Evolutionary conservation across 2,797 vertebrate species (phyloP).

Genomic region (Malacoraja senta): DNA sequence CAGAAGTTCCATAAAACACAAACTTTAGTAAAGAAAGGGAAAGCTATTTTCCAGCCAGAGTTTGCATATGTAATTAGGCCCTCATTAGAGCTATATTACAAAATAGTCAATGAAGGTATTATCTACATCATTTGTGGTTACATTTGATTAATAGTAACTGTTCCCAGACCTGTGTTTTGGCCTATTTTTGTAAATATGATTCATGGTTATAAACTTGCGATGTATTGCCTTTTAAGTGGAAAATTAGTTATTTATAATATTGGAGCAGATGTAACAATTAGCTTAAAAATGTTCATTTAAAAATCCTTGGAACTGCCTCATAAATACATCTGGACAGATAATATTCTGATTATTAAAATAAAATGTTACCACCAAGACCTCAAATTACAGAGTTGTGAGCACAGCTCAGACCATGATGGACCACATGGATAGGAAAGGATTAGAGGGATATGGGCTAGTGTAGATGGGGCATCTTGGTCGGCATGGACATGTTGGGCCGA

Average conservation of each 20-base stretch:
- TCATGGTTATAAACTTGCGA: not conserved
- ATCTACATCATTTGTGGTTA: not conserved
- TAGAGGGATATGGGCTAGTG: too few species aligned
- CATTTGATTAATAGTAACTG: not conserved
- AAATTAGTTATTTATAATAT: constrained; percentile 6
- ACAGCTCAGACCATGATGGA: too few species aligned
- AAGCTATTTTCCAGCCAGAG: not conserved
- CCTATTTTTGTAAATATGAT: not conserved
- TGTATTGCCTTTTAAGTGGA: not conserved
- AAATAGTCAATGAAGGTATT: constrained; percentile 2
- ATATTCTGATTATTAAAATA: not conserved
- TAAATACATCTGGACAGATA: not conserved
- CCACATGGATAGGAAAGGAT: too few species aligned
- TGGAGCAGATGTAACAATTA: not conserved
- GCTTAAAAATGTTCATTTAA: not conserved
- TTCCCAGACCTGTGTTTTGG: not conserved
- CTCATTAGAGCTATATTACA: not conserved
- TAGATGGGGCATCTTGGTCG: too few species aligned
- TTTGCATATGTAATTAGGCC: not conserved
- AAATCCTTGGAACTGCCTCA: not conserved
- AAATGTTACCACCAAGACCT: too few species aligned
- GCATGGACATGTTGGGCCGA: too few species aligned
- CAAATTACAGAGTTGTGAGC: too few species aligned
- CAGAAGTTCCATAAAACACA: not conserved
- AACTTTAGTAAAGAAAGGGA: not conserved